Percentiles rank a stretch among this genome's conserved stretches.
phyloP scores from a whole-genome alignment of 2,888 invertebrate genomes.

The Campoplex capitator region DNA sequence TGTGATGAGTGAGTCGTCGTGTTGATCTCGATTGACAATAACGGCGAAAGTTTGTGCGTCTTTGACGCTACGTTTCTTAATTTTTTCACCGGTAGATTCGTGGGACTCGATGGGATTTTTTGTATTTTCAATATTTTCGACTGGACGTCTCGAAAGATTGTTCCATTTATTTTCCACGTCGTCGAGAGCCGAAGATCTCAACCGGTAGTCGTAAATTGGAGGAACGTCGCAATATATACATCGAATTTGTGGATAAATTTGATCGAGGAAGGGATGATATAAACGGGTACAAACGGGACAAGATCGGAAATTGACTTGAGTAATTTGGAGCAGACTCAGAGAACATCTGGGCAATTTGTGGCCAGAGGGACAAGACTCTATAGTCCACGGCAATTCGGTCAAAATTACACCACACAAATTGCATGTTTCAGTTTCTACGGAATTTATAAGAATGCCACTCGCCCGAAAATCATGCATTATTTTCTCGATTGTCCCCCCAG shows the following conservation, averaged over 20 bases:
- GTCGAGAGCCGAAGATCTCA: slow-evolving; percentile 44
- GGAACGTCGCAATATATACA: slow-evolving; percentile 81
- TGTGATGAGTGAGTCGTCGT: slow-evolving; percentile 64
- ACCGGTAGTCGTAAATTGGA: slow-evolving; percentile 73
- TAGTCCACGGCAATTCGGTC: slow-evolving; percentile 78
- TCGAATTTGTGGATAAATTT: slow-evolving; percentile 73
- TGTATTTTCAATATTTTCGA: slow-evolving; percentile 2
- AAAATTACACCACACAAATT: slow-evolving; percentile 77
- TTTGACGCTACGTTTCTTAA: slow-evolving; percentile 28
- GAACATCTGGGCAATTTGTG: slow-evolving; percentile 81
- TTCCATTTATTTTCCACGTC: slow-evolving; percentile 43
- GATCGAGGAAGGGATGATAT: slow-evolving; percentile 79
- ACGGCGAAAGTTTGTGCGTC: slow-evolving; percentile 66
- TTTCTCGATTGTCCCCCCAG: neutral
- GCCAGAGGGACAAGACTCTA: slow-evolving; percentile 76
- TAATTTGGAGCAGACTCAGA: slow-evolving; percentile 80
- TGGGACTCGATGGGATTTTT: slow-evolving; percentile 7
- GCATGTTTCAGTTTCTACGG: slow-evolving; percentile 75
- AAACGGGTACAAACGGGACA: slow-evolving; percentile 79
- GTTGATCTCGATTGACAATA: slow-evolving; percentile 61
- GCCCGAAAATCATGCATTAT: neutral
- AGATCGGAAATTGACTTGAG: slow-evolving; percentile 73
- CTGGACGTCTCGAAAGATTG: slow-evolving; percentile 64
- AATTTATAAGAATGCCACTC: slow-evolving; percentile 64
- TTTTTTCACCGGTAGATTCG: slow-evolving; percentile 41